Evolutionary conservation across 2,113 vertebrate species (phyloP).

Genomic region (Pampusana beccarii): DNA sequence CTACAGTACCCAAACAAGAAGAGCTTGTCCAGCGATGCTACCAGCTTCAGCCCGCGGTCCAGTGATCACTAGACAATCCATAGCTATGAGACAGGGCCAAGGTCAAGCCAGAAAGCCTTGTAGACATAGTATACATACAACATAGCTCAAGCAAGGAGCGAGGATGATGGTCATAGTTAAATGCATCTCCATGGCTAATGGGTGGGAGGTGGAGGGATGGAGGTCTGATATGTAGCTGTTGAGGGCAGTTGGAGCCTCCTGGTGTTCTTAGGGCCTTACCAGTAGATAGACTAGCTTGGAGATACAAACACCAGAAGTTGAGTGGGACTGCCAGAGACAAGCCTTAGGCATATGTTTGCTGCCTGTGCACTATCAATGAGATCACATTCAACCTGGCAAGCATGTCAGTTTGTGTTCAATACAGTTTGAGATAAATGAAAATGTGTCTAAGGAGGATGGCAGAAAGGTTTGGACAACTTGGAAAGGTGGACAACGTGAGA

Average conservation of each 20-base stretch:
- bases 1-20: background rate
- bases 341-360: background rate
- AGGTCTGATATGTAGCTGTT: background rate
- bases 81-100: background rate
- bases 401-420: background rate
- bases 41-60: background rate
- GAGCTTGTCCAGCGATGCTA: background rate
- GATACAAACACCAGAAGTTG: background rate
- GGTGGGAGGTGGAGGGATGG: background rate
- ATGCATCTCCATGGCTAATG: background rate
- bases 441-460: background rate
- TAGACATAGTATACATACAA: background rate
- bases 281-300: rapidly evolving
- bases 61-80: background rate
- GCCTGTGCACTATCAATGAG: background rate
- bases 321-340: background rate
- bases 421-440: background rate
- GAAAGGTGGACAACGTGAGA: background rate
- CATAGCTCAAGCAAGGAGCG: background rate
- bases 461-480: background rate
- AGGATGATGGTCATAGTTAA: background rate
- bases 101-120: background rate
- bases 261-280: background rate
- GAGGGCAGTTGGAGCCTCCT: background rate
- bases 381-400: background rate